A percentile compares a stretch with the other conserved stretches of the same genome.
These are phyloP conservation scores for Mythimna albipuncta DNA, from an alignment of 2,888 invertebrate genomes.

Conservation along the genomic window DNA sequence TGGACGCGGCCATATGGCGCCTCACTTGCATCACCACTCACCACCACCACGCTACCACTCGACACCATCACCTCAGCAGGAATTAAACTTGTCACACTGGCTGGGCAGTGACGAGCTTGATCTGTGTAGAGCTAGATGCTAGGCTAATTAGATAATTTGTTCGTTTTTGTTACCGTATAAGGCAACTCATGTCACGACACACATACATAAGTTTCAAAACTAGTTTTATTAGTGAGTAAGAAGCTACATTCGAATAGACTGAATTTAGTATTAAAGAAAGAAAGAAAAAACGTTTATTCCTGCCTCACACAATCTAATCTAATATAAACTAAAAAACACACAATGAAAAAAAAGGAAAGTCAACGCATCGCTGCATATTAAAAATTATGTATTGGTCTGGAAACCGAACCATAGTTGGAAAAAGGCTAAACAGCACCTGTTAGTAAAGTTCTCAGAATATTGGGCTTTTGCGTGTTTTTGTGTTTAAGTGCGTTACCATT, in stretches of 20 bases:
- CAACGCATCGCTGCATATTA: neutral
- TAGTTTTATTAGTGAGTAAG: neutral
- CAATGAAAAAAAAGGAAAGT: neutral
- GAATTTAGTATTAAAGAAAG: neutral
- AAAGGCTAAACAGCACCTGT: neutral
- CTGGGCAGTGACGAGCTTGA: neutral
- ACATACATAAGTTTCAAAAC: neutral
- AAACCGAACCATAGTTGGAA: neutral
- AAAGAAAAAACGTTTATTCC: too few species aligned
- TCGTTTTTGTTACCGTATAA: conserved; percentile 3
- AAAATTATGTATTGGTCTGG: too few species aligned
- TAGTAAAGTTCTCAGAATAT: neutral
- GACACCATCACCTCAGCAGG: conserved; percentile 7
- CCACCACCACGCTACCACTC: conserved; percentile 3
- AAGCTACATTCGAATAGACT: neutral
- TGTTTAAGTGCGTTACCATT: neutral
- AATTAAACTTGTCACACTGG: conserved; percentile 1
- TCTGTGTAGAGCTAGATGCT: neutral
- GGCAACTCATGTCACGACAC: neutral
- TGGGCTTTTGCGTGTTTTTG: too few species aligned
- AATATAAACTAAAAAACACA: too few species aligned
- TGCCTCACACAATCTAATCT: too few species aligned
- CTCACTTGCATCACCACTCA: conserved; percentile 56
- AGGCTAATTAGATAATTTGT: conserved; percentile 14
- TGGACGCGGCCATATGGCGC: conserved; percentile 68